phyloP scores from a whole-genome alignment of 2,113 vertebrate species.

The Bagarius yarrelli region DNA sequence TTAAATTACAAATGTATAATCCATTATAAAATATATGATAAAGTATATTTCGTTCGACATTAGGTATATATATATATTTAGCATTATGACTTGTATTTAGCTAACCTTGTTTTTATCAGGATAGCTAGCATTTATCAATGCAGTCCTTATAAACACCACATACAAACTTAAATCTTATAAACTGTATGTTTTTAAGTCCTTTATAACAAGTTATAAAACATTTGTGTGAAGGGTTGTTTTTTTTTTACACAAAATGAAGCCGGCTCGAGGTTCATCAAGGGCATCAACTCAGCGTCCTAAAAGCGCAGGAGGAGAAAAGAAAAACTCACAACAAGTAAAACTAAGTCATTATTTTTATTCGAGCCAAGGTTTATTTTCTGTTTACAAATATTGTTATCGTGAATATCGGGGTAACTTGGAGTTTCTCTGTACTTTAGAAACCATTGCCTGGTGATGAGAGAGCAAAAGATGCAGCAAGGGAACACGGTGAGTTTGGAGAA shows the following conservation, averaged over 20 bases:
- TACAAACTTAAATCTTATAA: not conserved
- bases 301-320: slow-evolving; percentile 17
- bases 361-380: not conserved
- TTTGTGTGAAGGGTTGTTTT: not conserved
- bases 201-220: not conserved
- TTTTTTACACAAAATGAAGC: slow-evolving; percentile 57
- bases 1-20: not conserved
- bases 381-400: not conserved
- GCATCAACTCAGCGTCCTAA: slow-evolving; percentile 51
- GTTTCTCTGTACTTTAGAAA: slow-evolving; percentile 34
- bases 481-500: slow-evolving; percentile 29
- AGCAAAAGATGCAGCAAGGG: not conserved
- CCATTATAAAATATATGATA: not conserved
- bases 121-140: not conserved
- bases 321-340: slow-evolving; percentile 49
- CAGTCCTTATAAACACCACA: not conserved
- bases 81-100: no score
- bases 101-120: not conserved
- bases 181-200: not conserved
- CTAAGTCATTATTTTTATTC: not conserved
- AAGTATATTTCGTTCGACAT: not conserved
- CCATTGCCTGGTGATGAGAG: not conserved
- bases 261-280: slow-evolving; percentile 59
- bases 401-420: not conserved
- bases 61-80: not conserved